Conservation (phyloP, 2,797 vertebrate species). For the Scyliorhinus canicula region DNA sequence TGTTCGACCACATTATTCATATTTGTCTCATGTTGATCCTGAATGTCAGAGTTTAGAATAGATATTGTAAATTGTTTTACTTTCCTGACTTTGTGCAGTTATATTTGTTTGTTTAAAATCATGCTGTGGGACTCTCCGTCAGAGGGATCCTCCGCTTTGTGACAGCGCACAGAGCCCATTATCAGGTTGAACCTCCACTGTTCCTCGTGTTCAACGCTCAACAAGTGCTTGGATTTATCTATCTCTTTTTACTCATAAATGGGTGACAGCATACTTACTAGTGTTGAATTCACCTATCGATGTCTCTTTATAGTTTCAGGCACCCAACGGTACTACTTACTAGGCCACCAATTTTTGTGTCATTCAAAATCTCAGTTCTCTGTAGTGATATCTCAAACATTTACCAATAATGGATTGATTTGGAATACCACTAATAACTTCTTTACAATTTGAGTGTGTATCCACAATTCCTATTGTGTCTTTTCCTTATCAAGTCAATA, state of each 20-base stretch:
- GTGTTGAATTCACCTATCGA: background rate
- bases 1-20: no score
- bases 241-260: background rate
- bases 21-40: no score
- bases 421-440: background rate
- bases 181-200: background rate
- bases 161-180: background rate
- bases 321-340: background rate
- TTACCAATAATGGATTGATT: background rate
- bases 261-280: background rate
- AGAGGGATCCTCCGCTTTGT: no score
- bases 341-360: background rate
- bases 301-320: background rate
- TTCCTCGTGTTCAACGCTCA: background rate
- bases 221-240: background rate
- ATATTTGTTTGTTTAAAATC: no score
- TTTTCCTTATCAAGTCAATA: background rate
- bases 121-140: no score
- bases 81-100: no score
- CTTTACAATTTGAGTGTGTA: background rate
- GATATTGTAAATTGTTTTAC: no score
- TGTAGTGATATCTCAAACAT: background rate
- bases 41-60: no score
- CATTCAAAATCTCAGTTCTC: background rate
- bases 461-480: background rate